These are phyloP conservation scores for Strix uralensis DNA, from an alignment of 2,113 vertebrate genomes.

Conservation along the genomic window DNA sequence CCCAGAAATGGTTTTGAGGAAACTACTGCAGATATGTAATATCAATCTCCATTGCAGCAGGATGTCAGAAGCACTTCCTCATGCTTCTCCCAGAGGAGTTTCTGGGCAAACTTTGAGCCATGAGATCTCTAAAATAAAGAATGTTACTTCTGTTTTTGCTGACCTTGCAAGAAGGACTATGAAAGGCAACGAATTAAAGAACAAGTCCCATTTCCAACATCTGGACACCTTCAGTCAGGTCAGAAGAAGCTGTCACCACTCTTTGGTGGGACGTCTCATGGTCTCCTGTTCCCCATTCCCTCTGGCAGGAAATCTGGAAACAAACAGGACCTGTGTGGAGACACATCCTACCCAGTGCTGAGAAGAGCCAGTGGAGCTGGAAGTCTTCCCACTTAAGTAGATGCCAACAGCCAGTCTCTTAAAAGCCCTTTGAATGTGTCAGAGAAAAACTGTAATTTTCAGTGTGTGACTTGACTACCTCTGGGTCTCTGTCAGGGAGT, in stretches of 20 bases:
- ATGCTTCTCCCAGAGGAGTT: not conserved
- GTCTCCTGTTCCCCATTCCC: not conserved
- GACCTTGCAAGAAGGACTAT: not conserved
- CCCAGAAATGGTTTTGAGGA: not conserved
- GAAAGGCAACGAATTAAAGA: not conserved
- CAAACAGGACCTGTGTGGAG: not conserved
- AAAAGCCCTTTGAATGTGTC: not conserved
- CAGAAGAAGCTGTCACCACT: not conserved
- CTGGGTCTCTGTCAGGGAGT: not conserved
- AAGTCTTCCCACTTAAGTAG: not conserved
- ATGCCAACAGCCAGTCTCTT: not conserved
- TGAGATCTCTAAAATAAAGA: conserved; percentile 7
- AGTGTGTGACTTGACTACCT: not conserved
- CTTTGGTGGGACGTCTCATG: not conserved
- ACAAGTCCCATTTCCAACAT: not conserved
- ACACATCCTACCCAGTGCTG: not conserved
- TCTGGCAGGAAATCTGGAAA: not conserved
- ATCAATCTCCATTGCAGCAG: not conserved
- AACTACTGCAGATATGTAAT: not conserved
- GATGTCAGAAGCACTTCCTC: not conserved
- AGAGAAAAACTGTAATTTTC: not conserved
- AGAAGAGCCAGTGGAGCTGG: not conserved
- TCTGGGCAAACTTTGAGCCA: not conserved
- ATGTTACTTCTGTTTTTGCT: not conserved
- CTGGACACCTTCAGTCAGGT: not conserved